Conservation (phyloP, 2,113 vertebrate species). For the Pycnonotus jocosus region DNA sequence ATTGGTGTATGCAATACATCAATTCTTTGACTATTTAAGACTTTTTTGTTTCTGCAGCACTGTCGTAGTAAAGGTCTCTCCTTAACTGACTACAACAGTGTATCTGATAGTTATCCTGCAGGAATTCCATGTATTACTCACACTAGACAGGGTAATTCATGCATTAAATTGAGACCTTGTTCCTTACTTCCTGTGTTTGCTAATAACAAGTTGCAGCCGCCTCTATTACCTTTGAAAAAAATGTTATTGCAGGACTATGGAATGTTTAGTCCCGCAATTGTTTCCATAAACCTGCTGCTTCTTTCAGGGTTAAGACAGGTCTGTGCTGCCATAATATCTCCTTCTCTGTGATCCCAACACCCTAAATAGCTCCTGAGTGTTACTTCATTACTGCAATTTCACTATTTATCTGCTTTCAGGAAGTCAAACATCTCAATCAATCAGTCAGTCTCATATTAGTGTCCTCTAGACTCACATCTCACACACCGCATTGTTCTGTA, state of each 20-base stretch:
- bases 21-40: neutral
- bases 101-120: neutral
- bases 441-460: neutral
- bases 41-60: neutral
- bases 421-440: neutral
- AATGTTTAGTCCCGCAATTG: neutral
- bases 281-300: neutral
- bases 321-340: neutral
- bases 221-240: neutral
- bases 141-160: neutral
- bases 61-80: neutral
- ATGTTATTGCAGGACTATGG: neutral
- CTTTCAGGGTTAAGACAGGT: neutral
- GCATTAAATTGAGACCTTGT: neutral
- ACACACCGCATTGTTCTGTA: neutral
- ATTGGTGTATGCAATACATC: neutral
- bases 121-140: neutral
- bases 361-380: neutral
- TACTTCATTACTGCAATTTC: neutral
- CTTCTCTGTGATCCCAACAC: neutral
- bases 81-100: neutral
- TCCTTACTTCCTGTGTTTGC: neutral
- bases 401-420: neutral
- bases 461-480: neutral
- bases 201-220: neutral